Conservation (phyloP, 1,140 invertebrate genomes). For the Drosophila lowei region DNA sequence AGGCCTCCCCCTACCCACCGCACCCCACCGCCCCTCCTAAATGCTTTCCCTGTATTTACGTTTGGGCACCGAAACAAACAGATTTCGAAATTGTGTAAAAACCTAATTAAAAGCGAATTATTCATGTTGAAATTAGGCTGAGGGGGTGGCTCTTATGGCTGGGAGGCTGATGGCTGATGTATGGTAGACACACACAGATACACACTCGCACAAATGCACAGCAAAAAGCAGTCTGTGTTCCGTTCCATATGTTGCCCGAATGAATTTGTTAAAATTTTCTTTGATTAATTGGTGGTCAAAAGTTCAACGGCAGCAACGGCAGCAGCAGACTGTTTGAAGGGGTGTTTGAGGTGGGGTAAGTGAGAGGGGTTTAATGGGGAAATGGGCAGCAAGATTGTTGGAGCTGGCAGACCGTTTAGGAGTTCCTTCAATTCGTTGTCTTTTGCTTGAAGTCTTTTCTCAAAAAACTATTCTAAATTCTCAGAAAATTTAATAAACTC, state of each 20-base stretch:
- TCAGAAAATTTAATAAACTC: too few species aligned
- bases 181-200: slow-evolving; percentile 48
- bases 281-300: slow-evolving; percentile 81
- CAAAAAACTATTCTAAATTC: too few species aligned
- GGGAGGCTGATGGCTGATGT: background rate
- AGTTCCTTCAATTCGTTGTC: background rate
- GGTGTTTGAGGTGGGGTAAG: background rate
- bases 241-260: slow-evolving; percentile 72
- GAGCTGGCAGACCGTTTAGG: too few species aligned
- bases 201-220: slow-evolving; percentile 11
- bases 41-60: slow-evolving; percentile 11
- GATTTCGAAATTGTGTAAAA: slow-evolving; percentile 71
- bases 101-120: slow-evolving; percentile 80
- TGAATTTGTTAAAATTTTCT: slow-evolving; percentile 77
- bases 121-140: slow-evolving; percentile 61
- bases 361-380: background rate
- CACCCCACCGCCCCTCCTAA: background rate
- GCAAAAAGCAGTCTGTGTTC: slow-evolving; percentile 68
- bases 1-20: background rate
- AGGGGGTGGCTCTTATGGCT: slow-evolving; percentile 14
- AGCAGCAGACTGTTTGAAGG: slow-evolving; percentile 43
- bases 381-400: background rate
- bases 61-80: slow-evolving; percentile 47
- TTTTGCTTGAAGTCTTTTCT: background rate
- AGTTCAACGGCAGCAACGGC: slow-evolving; percentile 55